A percentile compares a stretch with the other conserved stretches of the same genome.
phyloP scores from a whole-genome alignment of 2,888 invertebrate species.

The Euplexia lucipara region DNA sequence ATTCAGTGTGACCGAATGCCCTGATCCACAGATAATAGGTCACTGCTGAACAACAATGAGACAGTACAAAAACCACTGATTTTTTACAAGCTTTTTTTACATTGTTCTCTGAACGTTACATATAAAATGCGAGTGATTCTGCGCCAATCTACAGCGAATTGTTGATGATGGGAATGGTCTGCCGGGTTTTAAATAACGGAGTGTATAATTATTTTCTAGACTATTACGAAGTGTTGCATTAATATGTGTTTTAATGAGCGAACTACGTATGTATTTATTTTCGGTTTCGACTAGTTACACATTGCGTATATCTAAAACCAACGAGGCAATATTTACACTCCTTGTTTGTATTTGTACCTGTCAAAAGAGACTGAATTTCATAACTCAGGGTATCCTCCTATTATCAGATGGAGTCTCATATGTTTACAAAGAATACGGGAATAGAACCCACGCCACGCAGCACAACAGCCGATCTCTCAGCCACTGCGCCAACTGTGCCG shows the following conservation, averaged over 20 bases:
- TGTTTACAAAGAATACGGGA: too few relatives aligned
- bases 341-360: too few relatives aligned
- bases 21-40: constrained; percentile 43
- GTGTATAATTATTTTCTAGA: constrained; percentile 18
- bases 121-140: constrained; percentile 43
- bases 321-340: too few relatives aligned
- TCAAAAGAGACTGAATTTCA: too few relatives aligned
- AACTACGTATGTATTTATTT: too few relatives aligned
- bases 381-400: too few relatives aligned
- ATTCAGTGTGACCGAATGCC: constrained; percentile 38
- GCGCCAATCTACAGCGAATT: constrained; percentile 37
- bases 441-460: too few relatives aligned
- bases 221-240: constrained; percentile 17
- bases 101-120: constrained; percentile 50
- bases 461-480: too few relatives aligned
- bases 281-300: too few relatives aligned
- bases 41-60: constrained; percentile 35
- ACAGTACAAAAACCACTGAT: constrained; percentile 33
- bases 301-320: too few relatives aligned
- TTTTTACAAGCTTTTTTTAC: constrained; percentile 38
- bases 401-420: too few relatives aligned
- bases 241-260: constrained; percentile 5
- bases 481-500: too few relatives aligned
- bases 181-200: constrained; percentile 33
- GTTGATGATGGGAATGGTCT: constrained; percentile 33